Evolutionary conservation across 2,113 vertebrate species (phyloP), one percentile per base, ranked within the genome.

Genomic region (Cyanoderma ruficeps): DNA sequence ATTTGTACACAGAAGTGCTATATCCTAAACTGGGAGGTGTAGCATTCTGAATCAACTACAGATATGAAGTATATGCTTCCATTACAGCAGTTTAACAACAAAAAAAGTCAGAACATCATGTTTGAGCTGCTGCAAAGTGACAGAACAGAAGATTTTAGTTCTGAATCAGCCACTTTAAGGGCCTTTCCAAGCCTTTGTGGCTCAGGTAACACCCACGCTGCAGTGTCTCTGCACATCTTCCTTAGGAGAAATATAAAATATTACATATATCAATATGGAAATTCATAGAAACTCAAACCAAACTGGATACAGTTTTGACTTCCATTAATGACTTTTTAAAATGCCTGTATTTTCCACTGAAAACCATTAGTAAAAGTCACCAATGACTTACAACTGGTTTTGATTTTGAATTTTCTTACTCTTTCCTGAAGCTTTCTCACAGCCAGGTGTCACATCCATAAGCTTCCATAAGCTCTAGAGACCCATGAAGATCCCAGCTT

Each of bases 161-260:
- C 21, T 55, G 6, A 28, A 71, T 47, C 33, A 86, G 61, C 5
- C 39, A 44, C 44, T 65, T 49, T 7, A 31, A 81, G 59, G 35
- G 65, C 15, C 18, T 35, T 60, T 44, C 23, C 64, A 71, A 60
- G 10, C 4, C 15, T 74, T n/a, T 33, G 30, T 8, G 33, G 50
- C 37, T 64, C 53, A 44, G 17, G 23, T 19, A 57, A 68, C 4
- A 1, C 19, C 37, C 41, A 20, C 0, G 0, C 28, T 61, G 33
- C 59, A 39, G 5, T 41, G 46, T 4, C 44, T 69, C 57, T 42
- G 5, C 44, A 16, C 22, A 53, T 30, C 30, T 41, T 53, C 65
- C 72, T 76, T 11, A 50, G 21, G 42, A 35, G 25, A 56, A 31
- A 50, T 67, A 9, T 10, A 39, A 56, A 21, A 13, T 25, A 39